Evolutionary conservation across 1,140 invertebrate species (phyloP).

Genomic region (Caenorhabditis tropicalis): DNA sequence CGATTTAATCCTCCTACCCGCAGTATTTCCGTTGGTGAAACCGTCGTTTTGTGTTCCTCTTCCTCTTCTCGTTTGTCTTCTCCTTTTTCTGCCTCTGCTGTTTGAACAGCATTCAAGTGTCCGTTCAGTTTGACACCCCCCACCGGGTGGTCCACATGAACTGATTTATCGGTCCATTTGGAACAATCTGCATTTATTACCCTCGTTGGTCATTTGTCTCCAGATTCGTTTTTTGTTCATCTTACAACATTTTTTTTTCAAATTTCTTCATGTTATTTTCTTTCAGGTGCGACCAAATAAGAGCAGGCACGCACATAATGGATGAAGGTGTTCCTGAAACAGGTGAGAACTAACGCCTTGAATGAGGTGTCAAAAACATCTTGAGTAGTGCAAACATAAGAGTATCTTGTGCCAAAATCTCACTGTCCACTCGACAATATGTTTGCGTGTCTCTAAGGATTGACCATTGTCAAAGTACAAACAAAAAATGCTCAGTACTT

Average conservation of each 20-base stretch:
- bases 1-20: background rate
- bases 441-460: background rate
- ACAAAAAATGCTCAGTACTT: too few species aligned
- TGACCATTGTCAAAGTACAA: too few species aligned
- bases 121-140: background rate
- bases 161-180: conserved; percentile 26
- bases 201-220: background rate
- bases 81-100: background rate
- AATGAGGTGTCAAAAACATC: background rate
- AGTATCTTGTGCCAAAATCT: background rate
- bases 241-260: background rate
- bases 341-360: background rate
- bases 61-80: background rate
- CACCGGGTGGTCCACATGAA: conserved; percentile 8
- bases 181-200: conserved; percentile 3
- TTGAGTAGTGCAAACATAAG: background rate
- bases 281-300: background rate
- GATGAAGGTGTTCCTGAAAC: background rate
- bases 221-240: background rate
- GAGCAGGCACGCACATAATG: background rate
- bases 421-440: background rate
- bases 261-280: background rate
- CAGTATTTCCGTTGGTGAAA: background rate
- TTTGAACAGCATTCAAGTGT: conserved; percentile 26
- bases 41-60: background rate